phyloP scores from a whole-genome alignment of 1,140 invertebrate species.

The Cryptotermes secundus region DNA sequence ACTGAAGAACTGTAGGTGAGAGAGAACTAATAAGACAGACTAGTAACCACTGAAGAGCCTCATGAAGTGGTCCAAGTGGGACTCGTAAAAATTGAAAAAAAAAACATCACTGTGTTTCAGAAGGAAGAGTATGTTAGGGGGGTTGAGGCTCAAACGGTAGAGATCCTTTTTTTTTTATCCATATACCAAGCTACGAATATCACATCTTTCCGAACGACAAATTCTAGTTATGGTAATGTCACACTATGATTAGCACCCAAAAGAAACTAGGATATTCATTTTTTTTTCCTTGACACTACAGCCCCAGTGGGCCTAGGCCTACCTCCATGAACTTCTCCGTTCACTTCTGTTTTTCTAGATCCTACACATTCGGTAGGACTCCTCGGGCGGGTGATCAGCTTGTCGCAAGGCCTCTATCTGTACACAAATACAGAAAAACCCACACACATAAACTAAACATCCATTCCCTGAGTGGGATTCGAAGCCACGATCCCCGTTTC shows the following conservation, averaged over 20 bases:
- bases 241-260: not conserved
- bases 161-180: not conserved
- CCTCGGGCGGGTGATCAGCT: too few species aligned
- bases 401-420: too few species aligned
- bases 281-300: too few species aligned
- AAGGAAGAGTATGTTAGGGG: not conserved
- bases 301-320: too few species aligned
- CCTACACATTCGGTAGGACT: too few species aligned
- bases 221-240: not conserved
- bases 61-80: not conserved
- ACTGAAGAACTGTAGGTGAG: not conserved
- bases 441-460: too few species aligned
- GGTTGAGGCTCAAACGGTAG: not conserved
- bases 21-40: not conserved
- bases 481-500: too few species aligned
- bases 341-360: too few species aligned
- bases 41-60: not conserved
- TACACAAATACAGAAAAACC: too few species aligned
- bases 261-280: too few species aligned
- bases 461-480: too few species aligned
- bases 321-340: too few species aligned
- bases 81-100: constrained; percentile 8
- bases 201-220: not conserved
- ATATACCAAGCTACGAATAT: not conserved
- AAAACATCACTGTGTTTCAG: not conserved